Evolutionary conservation across 1,140 invertebrate species (phyloP), one percentile per base, ranked within the genome.

Genomic region (Drosophila varians): DNA sequence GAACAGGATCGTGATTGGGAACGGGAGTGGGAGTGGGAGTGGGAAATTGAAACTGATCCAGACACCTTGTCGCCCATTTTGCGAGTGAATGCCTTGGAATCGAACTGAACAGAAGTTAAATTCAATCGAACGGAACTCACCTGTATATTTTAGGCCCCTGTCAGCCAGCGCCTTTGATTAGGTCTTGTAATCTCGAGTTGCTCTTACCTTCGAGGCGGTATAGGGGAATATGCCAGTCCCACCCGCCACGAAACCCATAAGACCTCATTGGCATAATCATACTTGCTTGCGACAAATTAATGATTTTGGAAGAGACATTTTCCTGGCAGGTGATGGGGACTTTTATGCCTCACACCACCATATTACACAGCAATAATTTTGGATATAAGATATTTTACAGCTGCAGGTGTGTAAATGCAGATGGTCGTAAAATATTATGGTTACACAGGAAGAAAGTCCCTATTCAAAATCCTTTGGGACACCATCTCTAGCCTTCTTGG

Each of bases 11-110:
- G 9, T 9, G 11, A 1, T 3, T 31, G 43, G 4, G 21, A 21
- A 21, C n/a, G 9, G 28, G 11, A 1, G 9, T 31, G 28, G 28
- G 9, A 31, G 28, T 31, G 8, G 8, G 25, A 11, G 36, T 28
- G 36, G 51, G 38, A 26, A 46, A 36, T 58, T 28, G 55, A 55
- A 12, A 40, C 55, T 46, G 45, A 65, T 60, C 54, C 72, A 84
- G 79, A 86, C 76, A 57, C 61, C 47, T 76, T 60, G 80, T 86
- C 79, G 80, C 79, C 79, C 80, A 86, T 86, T 60, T 64, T 56
- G 58, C 54, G 71, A 73, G 75, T 57, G 70, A 74, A 58, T 74
- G 68, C 25, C 62, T 47, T 48, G 61, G 16, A 23, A 2, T 70
- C 34, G 56, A 84, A 83, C 74, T 64, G 55, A 53, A 60, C 55